A percentile compares a stretch with the other conserved stretches of the same genome.
phyloP scores from a whole-genome alignment of 2,113 vertebrate genomes.

The Indicator indicator region DNA sequence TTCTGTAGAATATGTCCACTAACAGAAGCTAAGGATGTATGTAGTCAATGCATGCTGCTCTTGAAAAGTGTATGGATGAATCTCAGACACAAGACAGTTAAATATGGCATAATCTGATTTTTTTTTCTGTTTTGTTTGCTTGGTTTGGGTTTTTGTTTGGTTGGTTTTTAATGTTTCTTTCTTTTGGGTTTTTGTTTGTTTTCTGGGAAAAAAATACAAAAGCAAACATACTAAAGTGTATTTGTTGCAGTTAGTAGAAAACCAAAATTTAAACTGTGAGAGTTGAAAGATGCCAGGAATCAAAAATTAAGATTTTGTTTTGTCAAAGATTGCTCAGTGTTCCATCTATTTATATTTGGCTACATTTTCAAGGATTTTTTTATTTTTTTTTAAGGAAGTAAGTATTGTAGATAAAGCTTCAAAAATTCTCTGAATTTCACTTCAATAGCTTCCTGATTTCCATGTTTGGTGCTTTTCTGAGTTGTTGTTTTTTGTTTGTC shows the following conservation, averaged over 20 bases:
- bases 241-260: neutral
- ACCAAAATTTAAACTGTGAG: neutral
- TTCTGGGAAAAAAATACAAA: neutral
- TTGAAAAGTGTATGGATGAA: neutral
- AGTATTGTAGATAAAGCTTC: neutral
- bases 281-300: neutral
- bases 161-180: too few relatives aligned
- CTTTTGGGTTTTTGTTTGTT: neutral
- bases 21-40: neutral
- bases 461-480: neutral
- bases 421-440: neutral
- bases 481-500: too few relatives aligned
- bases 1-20: neutral
- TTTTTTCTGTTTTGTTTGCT: neutral
- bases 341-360: neutral
- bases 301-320: neutral
- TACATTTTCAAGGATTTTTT: neutral
- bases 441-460: neutral
- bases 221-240: neutral
- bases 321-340: neutral
- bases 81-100: neutral
- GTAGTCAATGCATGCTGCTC: neutral
- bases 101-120: neutral
- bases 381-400: neutral
- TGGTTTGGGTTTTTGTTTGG: too few relatives aligned